Evolutionary conservation across 2,888 invertebrate genomes (phyloP).

Genomic region (Heliconius sara): DNA sequence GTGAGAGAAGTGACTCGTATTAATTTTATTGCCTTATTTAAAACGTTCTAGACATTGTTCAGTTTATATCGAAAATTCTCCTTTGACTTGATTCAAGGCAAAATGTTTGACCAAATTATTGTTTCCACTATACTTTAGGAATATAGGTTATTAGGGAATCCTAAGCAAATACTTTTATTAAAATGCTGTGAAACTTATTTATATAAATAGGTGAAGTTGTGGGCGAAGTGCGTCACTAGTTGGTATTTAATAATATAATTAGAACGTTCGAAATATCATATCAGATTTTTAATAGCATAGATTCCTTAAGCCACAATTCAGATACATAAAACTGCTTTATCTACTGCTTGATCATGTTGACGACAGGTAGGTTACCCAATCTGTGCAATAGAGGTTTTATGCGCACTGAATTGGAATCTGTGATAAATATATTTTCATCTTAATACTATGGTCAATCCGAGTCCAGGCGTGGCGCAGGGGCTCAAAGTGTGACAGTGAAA

Average conservation of each 20-base stretch:
- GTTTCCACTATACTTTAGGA: not conserved
- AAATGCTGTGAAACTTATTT: not conserved
- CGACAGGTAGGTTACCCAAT: slow-evolving; percentile 39
- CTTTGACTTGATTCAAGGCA: too few species aligned
- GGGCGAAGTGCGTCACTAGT: not conserved
- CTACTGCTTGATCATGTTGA: slow-evolving; percentile 13
- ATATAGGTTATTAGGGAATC: not conserved
- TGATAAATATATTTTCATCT: slow-evolving; percentile 31
- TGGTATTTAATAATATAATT: not conserved
- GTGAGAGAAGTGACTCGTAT: not conserved
- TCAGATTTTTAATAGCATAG: not conserved
- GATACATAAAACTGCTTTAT: not conserved
- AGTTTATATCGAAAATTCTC: too few species aligned
- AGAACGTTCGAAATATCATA: slow-evolving; percentile 4
- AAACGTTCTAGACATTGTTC: not conserved
- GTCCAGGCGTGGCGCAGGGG: too few species aligned
- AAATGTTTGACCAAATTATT: not conserved
- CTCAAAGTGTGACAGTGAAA: too few species aligned
- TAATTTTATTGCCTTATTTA: not conserved
- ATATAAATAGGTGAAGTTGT: not conserved
- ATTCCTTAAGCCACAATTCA: not conserved
- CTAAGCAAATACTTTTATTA: not conserved
- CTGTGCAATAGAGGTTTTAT: slow-evolving; percentile 33
- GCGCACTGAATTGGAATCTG: slow-evolving; percentile 26
- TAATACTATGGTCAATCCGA: not conserved